Base-by-base conservation (phyloP, 1,140 invertebrate species). In the Diachasma alloeum region DNA sequence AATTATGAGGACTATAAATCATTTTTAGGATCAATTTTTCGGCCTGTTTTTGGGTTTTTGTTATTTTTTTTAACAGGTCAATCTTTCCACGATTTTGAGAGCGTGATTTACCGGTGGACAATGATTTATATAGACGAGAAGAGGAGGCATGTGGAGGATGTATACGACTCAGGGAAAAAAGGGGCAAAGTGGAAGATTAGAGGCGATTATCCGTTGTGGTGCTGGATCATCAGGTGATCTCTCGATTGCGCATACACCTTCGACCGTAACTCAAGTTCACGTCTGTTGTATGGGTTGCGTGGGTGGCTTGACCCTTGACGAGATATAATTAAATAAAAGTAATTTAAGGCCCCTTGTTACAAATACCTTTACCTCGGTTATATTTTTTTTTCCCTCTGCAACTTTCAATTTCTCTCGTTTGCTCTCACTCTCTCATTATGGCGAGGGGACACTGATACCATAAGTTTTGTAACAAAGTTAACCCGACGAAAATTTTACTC, bases 141-240 rank as follows among this genome's bases (percentile, higher is more conserved):
- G 74, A 83, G 80, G 79, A 77, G 79, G 75, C 75, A 79, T 70
- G 44, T 31, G 72, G 46, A 59, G 48, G 63, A 46, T 44, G 70
- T 66, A 77, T 84, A 3, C 31, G 31, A 86, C 82, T n/a, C 80
- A 80, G 81, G 85, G 84, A 79, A 85, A 36, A 78, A 86, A 86
- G 84, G 85, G 79, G 82, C 81, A 89, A 89, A 90, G 88, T 89
- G 88, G 88, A 90, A 89, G 88, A 90, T 90, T 89, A 90, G 87
- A 86, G 87, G 84, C 86, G 85, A 89, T 90, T 89, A 90, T 89
- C 85, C 48, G 44, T n/a, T 42, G 82, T 81, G 83, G 83, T 36
- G 66, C n/a, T 68, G 31, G 31, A 68, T 68, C 66, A 87, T 89
- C 87, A 88, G 85, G 84, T 88, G 86, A 84, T 84, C 85, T 79